These are phyloP conservation scores for Temnothorax nylanderi DNA, from an alignment of 1,140 invertebrate species.

Conservation along the genomic window DNA sequence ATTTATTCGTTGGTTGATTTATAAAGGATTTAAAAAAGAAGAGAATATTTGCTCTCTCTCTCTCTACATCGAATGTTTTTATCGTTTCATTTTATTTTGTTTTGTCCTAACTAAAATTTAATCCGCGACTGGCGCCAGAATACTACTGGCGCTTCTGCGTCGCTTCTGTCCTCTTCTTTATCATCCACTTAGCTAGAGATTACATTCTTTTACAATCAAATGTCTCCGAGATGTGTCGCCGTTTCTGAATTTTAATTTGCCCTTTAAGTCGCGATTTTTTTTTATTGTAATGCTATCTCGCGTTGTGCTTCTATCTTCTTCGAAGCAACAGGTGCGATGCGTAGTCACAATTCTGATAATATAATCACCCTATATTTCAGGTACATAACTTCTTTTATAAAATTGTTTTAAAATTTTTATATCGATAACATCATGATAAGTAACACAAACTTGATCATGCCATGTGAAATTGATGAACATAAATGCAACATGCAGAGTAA, in stretches of 20 bases:
- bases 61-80: constrained; percentile 7
- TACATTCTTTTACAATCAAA: constrained; percentile 12
- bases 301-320: background rate
- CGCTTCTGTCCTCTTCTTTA: background rate
- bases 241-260: constrained; percentile 31
- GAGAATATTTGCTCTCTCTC: constrained; percentile 5
- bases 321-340: constrained; percentile 57
- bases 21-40: background rate
- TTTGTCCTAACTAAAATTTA: constrained; percentile 58
- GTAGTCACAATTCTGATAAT: constrained; percentile 24
- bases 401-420: background rate
- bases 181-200: background rate
- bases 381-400: background rate
- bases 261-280: background rate
- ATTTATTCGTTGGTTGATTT: constrained; percentile 11
- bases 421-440: background rate
- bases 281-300: background rate
- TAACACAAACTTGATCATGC: background rate
- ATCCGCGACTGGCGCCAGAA: constrained; percentile 74
- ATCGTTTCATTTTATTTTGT: constrained; percentile 64
- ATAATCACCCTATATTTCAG: constrained; percentile 3
- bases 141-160: constrained; percentile 47
- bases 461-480: background rate
- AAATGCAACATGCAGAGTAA: background rate
- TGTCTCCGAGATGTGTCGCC: background rate